Evolutionary conservation across 2,113 vertebrate genomes (phyloP).

Genomic region (Patagioenas fasciata): DNA sequence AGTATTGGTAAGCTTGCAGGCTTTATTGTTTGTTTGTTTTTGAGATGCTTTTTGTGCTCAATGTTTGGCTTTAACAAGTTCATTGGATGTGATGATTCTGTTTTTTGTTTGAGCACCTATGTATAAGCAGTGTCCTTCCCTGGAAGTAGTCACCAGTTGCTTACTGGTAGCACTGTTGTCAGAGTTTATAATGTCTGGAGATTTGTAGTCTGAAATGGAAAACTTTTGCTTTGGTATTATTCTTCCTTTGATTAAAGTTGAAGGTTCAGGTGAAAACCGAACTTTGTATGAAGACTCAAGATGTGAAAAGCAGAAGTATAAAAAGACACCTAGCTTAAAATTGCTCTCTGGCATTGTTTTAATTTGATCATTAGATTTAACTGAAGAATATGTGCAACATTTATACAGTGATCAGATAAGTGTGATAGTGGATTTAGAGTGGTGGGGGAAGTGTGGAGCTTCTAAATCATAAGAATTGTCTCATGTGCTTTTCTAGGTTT

Average conservation of each 20-base stretch:
- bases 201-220: background rate
- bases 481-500: background rate
- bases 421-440: background rate
- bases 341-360: background rate
- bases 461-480: background rate
- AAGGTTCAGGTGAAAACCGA: background rate
- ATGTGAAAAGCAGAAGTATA: background rate
- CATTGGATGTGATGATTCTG: background rate
- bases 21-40: background rate
- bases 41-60: background rate
- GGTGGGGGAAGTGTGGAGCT: background rate
- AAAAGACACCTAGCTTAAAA: background rate
- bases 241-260: background rate
- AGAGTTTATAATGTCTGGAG: background rate
- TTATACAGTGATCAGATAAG: background rate
- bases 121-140: background rate
- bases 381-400: background rate
- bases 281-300: background rate
- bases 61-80: background rate
- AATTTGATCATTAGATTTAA: background rate
- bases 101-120: background rate
- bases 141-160: background rate
- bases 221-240: background rate
- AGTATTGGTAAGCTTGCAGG: background rate
- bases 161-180: background rate